Base-by-base conservation (phyloP, 2,888 invertebrate genomes). In the Nyleta sp. region DNA sequence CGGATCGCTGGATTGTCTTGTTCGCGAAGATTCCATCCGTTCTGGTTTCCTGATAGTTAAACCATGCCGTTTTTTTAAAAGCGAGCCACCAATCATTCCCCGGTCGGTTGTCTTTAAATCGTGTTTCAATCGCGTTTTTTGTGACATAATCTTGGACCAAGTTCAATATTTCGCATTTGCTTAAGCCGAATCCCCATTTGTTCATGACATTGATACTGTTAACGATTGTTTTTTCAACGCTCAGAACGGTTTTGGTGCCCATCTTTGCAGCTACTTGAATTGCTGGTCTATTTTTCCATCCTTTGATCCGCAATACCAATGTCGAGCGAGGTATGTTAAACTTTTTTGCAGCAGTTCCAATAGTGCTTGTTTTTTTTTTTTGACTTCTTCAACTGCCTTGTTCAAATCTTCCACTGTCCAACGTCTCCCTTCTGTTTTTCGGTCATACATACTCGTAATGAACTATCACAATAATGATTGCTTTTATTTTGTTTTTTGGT, bases 161-260 rank as follows among this genome's bases (percentile, higher is more conserved):
- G 20, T 64, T 38, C 10, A 50, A 38, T 17, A 64, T 50, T 6
- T 64, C 62, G 1, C 35, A n/a, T 38, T 64, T 38, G 28, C 62
- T 38, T 10, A 64, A 3, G 13, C 48, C 50, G 11, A 50, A 64
- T 15, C 62, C 62, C 50, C 62, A 64, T 15, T 50, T 50, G 6
- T 64, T 64, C 17, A 64, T 11, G 11, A 38, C 62, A 15, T 38
- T 38, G 17, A 64, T 13, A 11, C 10, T 18, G 8, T 48, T 38
- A 18, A 31, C 15, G 4, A 64, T 22, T 64, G 20, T 50, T 5
- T 22, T 22, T n/a, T 50, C 50, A 10, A 64, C 31, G n/a, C 50
- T 18, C 7, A 62, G 24, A 4, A 15, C 15, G n/a, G 24, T 22
- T 50, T 62, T 62, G 35, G 7, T 17, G 5, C 15, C 48, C 18